Evolutionary conservation across 1,140 invertebrate species (phyloP).

Genomic region (Drosophila malerkotliana): DNA sequence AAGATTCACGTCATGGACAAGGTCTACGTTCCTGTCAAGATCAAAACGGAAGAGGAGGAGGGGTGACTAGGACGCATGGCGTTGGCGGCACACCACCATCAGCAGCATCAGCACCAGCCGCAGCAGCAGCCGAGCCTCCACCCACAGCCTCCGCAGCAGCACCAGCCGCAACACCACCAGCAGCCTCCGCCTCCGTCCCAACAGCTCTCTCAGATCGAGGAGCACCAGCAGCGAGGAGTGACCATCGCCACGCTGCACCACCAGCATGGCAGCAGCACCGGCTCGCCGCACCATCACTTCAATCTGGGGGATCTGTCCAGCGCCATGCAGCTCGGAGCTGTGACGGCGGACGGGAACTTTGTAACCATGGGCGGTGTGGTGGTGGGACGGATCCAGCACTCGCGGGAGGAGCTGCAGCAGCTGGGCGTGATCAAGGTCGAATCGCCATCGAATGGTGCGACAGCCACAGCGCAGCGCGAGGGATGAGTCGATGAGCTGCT

Average conservation of each 20-base stretch:
- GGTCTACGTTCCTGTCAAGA: slow-evolving; percentile 83
- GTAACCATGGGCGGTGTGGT: slow-evolving; percentile 82
- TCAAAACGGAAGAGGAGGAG: slow-evolving; percentile 83
- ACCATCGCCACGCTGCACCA: slow-evolving; percentile 65
- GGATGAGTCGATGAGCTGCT: slow-evolving; percentile 78
- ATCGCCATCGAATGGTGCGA: slow-evolving; percentile 68
- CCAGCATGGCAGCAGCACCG: slow-evolving; percentile 48
- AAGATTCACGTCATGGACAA: slow-evolving; percentile 84
- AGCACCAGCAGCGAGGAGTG: slow-evolving; percentile 60
- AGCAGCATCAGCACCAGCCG: slow-evolving; percentile 47
- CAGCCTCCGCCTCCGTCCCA: slow-evolving; percentile 52
- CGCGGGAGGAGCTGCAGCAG: slow-evolving; percentile 74
- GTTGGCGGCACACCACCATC: slow-evolving; percentile 67
- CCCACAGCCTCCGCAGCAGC: slow-evolving; percentile 35
- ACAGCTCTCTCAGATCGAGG: slow-evolving; percentile 53
- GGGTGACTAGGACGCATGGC: slow-evolving; percentile 84
- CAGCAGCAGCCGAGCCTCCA: slow-evolving; percentile 64
- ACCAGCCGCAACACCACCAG: slow-evolving; percentile 54
- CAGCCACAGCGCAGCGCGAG: slow-evolving; percentile 60
- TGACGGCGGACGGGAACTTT: slow-evolving; percentile 78
- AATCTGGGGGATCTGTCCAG: slow-evolving; percentile 76
- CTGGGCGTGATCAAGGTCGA: slow-evolving; percentile 79
- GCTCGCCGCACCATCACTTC: slow-evolving; percentile 72
- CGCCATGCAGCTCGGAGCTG: slow-evolving; percentile 74
- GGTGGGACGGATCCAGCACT: slow-evolving; percentile 75